Percentiles rank a stretch among this genome's conserved stretches.
Evolutionary conservation across 2,797 vertebrate genomes (phyloP).

Genomic region (Choloepus didactylus): DNA sequence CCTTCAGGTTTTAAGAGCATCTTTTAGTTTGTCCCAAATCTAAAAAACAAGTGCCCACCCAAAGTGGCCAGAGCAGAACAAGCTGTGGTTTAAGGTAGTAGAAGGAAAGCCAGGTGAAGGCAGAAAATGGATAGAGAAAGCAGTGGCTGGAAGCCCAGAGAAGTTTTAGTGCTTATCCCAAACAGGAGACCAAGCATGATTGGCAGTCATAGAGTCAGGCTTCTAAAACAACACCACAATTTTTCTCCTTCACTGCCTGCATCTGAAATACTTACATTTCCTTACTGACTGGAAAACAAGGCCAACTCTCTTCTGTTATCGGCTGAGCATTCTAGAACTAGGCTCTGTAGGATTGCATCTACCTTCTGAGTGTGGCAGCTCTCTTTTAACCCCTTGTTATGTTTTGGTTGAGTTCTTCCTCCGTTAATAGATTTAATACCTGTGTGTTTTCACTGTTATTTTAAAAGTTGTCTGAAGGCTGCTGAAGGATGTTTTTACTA

Average conservation of each 20-base stretch:
- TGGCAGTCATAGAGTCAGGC: not conserved
- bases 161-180: not conserved
- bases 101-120: not conserved
- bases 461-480: constrained; percentile 71
- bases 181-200: not conserved
- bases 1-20: not conserved
- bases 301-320: not conserved
- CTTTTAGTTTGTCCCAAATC: constrained; percentile 16
- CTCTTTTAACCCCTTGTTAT: constrained; percentile 62
- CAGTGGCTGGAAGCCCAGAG: not conserved
- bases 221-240: not conserved
- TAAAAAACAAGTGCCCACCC: constrained; percentile 8
- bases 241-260: not conserved
- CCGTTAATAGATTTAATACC: constrained; percentile 69
- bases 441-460: constrained; percentile 74
- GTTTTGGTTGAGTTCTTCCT: constrained; percentile 39
- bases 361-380: not conserved
- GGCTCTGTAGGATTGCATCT: not conserved
- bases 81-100: not conserved
- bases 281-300: not conserved
- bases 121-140: not conserved
- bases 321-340: constrained; percentile 17
- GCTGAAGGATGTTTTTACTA: constrained; percentile 71
- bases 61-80: constrained; percentile 3
- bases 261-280: not conserved